Evolutionary conservation across 2,888 invertebrate species (phyloP), one percentile per base, ranked within the genome.

Genomic region (Diadegma fenestrale): DNA sequence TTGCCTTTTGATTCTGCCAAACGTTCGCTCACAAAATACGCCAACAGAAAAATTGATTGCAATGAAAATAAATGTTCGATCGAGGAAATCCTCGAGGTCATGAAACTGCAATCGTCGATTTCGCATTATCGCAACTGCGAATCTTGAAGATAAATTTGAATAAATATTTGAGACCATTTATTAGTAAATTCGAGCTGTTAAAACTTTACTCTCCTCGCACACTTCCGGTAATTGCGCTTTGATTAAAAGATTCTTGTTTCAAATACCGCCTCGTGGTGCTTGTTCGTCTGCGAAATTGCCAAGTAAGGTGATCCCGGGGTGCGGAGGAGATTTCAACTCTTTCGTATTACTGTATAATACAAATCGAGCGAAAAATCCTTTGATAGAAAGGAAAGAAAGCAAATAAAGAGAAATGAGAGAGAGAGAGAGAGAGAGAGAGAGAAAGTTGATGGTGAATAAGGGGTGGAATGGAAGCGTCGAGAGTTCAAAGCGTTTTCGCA

Each of bases 401-500:
- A 19, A 30, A 48, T 26, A 45, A 43, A 26, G 37, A 26, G 22
- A 61, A 61, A 10, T 0, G n/a, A 64, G 7, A 17, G 37, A 14
- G 63, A n/a, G 17, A 7, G 14, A 6, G 17, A 33, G 19, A 30
- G 61, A 5, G 19, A 14, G 22, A 61, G 30, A 3, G 43, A 48
- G 45, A 69, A 69, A 64, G n/a, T 61, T 63, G 64, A 22, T 0
- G 7, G 7, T 14, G 33, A 8, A 10, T 19, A 64, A 45, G 48
- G 22, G 76, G 37, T 51, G 33, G 51, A 58, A 58, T 45, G 48
- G 48, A 82, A 76, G 33, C 66, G 30, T 54, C 75, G 61, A 30
- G 41, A 77, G 73, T 79, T 82, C 78, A 82, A 82, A 82, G 72
- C 66, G 19, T 73, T 58, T 14, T 54, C 54, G 37, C 14, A 14